A percentile compares a stretch with the other conserved stretches of the same genome.
These are phyloP conservation scores for Microtus ochrogaster DNA, from an alignment of 2,113 vertebrate species.

Conservation along the genomic window DNA sequence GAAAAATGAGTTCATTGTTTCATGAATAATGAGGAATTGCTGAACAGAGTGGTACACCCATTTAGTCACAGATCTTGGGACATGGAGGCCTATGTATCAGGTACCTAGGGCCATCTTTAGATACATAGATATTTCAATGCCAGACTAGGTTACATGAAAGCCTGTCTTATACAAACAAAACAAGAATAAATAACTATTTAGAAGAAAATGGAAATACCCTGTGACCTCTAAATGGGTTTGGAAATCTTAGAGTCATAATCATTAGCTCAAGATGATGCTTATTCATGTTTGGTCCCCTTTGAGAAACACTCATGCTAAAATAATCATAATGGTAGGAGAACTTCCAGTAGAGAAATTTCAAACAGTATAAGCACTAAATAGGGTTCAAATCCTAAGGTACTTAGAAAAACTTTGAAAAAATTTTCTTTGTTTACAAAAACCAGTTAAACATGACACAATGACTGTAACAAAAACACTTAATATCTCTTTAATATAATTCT, in stretches of 20 bases:
- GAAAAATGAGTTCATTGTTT: background rate
- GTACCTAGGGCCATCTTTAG: background rate
- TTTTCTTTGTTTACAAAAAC: too few relatives aligned
- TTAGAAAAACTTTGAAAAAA: background rate
- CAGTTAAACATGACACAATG: background rate
- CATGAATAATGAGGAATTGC: background rate
- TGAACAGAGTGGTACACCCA: too few relatives aligned
- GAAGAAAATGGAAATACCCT: background rate
- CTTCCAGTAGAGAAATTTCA: constrained; percentile 10
- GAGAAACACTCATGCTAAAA: background rate
- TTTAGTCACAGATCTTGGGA: background rate
- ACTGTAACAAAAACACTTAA: background rate
- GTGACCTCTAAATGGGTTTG: background rate
- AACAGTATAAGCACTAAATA: background rate
- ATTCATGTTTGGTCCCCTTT: background rate
- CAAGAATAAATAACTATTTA: background rate
- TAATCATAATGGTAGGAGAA: background rate
- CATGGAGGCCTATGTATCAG: background rate
- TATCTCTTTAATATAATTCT: background rate
- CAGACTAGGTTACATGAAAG: background rate
- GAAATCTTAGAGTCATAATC: background rate
- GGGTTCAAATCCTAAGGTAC: background rate
- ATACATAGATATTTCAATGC: background rate
- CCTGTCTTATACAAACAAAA: background rate
- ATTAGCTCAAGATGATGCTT: constrained; percentile 13